Evolutionary conservation across 2,113 vertebrate genomes (phyloP), one percentile per base, ranked within the genome.

Genomic region (Lynx canadensis): DNA sequence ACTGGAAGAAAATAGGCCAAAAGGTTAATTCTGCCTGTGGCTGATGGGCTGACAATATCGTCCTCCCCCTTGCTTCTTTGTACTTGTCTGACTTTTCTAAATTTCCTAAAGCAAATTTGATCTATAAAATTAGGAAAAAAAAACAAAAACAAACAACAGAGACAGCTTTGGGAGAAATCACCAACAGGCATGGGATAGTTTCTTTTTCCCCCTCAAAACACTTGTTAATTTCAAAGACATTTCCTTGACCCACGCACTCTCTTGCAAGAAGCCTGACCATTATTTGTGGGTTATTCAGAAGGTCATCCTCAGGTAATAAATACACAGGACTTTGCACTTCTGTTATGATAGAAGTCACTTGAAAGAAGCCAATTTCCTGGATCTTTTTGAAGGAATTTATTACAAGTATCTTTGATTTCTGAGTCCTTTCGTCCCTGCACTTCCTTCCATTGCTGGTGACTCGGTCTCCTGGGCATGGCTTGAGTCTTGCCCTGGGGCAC

Each of bases 21-120:
- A 91, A 96, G 60, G 12, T 92, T 79, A 83, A 89, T 78, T 95
- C 74, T 92, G 29, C 66, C 94, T 41, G 65, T 87, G 78, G 45
- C 41, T 65, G 27, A 81, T 36, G 36, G 21, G 36, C 27, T 73
- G 52, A 82, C 4, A 14, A 13, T 33, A 76, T 87, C 78, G 19
- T 19, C 57, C 57, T 29, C 33, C 27, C 14, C 15, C 31, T 82
- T 66, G 33, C 27, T 27, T 93, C 80, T 94, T 94, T 76, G 94
- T 27, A 66, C 3, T 84, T 79, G 25, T 76, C 50, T 90, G 29
- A 85, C n/a, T 84, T 93, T 88, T 81, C 29, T 29, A 66, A 93
- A 91, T 55, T 80, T 82, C 86, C 91, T 50, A 82, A 91, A 86
- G 55, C 21, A 88, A 91, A 60, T 15, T n/a, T 76, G 68, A 73